phyloP scores from a whole-genome alignment of 2,113 vertebrate genomes.

The Chaenogobius annularis region DNA sequence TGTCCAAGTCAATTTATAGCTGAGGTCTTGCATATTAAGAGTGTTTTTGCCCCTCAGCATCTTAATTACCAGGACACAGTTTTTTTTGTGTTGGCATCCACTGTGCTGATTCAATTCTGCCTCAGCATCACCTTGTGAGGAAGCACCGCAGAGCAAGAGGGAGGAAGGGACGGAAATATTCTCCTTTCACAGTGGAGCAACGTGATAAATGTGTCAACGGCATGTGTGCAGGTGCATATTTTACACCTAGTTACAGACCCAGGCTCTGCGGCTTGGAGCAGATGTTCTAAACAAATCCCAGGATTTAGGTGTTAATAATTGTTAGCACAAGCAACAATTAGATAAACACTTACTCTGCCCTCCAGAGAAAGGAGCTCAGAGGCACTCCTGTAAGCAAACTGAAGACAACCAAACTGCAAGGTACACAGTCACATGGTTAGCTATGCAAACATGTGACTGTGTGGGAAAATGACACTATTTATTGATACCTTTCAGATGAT shows the following conservation, averaged over 20 bases:
- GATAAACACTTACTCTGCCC: conserved; percentile 11
- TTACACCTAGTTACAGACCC: conserved; percentile 26
- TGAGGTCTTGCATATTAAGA: conserved; percentile 18
- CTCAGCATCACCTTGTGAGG: conserved; percentile 32
- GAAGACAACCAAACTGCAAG: background rate
- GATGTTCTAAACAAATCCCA: conserved; percentile 36
- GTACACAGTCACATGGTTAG: background rate
- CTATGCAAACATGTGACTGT: no score
- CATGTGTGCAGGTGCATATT: conserved; percentile 48
- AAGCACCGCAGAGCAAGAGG: background rate
- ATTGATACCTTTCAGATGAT: no score
- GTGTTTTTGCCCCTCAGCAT: conserved; percentile 23
- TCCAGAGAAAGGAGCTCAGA: background rate
- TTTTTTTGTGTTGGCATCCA: conserved; percentile 22
- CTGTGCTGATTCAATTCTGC: conserved; percentile 40
- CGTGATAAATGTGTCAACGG: conserved; percentile 18
- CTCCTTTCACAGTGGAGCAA: conserved; percentile 5
- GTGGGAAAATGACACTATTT: no score
- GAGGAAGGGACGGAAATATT: conserved; percentile 11
- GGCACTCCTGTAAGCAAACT: background rate
- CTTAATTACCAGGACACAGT: conserved; percentile 33
- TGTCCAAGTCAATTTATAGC: background rate
- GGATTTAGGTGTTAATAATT: conserved; percentile 30
- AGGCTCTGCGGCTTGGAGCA: conserved; percentile 10
- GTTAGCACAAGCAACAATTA: conserved; percentile 21